A percentile compares a stretch with the other conserved stretches of the same genome.
Conservation (phyloP, 2,797 vertebrate genomes). For the Schizopygopsis malacanthus region DNA sequence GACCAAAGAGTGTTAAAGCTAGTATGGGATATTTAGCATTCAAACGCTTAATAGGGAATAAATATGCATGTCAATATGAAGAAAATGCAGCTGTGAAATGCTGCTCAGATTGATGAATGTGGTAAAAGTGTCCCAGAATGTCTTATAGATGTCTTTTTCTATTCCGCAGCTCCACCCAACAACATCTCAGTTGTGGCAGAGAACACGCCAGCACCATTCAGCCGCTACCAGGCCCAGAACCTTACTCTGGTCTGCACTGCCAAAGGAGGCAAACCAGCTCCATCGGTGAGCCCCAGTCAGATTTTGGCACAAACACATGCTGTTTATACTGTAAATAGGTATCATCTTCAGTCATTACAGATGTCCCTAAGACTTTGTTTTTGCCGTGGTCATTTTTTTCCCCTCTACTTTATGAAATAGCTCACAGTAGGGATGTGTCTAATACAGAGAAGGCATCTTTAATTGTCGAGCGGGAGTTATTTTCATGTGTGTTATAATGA, state of each 20-base stretch:
- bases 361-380: not conserved
- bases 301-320: not conserved
- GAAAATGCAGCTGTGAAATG: conserved; percentile 12
- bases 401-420: not conserved
- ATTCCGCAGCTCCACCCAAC: conserved; percentile 87
- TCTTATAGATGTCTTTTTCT: conserved; percentile 8
- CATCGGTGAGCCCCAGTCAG: conserved; percentile 82
- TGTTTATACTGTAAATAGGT: not conserved
- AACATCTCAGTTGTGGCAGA: conserved; percentile 94
- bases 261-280: conserved; percentile 93
- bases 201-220: conserved; percentile 90
- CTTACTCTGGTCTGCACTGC: conserved; percentile 95
- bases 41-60: conserved; percentile 31
- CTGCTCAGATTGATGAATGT: not conserved
- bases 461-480: not conserved
- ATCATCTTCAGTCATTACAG: not conserved
- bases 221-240: conserved; percentile 97
- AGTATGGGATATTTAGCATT: conserved; percentile 22
- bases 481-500: not conserved
- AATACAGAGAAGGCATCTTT: not conserved
- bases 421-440: not conserved
- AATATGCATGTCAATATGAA: conserved; percentile 24
- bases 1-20: conserved; percentile 25
- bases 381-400: not conserved
- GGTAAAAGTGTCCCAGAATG: not conserved